Evolutionary conservation across 2,797 vertebrate species (phyloP).

Genomic region (Yasuhikotakia modesta): DNA sequence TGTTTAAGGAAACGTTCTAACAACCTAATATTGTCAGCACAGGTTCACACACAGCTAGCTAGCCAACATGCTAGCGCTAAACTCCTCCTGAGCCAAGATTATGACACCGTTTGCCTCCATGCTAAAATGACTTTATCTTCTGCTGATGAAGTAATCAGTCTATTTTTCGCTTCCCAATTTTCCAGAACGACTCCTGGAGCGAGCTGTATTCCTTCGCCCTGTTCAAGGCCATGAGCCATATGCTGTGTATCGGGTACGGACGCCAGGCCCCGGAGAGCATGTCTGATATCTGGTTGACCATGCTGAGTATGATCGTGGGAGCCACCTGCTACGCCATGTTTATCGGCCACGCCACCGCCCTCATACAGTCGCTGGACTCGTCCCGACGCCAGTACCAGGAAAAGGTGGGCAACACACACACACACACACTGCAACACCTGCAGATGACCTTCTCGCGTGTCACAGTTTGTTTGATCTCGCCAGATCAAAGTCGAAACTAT

Average conservation of each 20-base stretch:
- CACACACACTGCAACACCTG: slow-evolving; percentile 30
- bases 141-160: slow-evolving; percentile 38
- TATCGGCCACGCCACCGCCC: slow-evolving; percentile 93
- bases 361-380: slow-evolving; percentile 95
- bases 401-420: slow-evolving; percentile 81
- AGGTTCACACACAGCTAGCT: no score
- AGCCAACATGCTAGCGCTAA: no score
- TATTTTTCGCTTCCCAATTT: slow-evolving; percentile 3
- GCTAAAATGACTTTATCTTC: slow-evolving; percentile 8
- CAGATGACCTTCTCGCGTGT: slow-evolving; percentile 36
- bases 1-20: no score
- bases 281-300: slow-evolving; percentile 95
- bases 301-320: slow-evolving; percentile 97
- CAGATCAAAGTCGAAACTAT: slow-evolving; percentile 52
- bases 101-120: background rate
- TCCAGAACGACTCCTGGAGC: slow-evolving; percentile 95
- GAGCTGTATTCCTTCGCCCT: slow-evolving; percentile 94
- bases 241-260: slow-evolving; percentile 95
- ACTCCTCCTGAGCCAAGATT: no score
- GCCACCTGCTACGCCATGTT: slow-evolving; percentile 97
- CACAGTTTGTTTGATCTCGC: slow-evolving; percentile 46
- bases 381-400: slow-evolving; percentile 96
- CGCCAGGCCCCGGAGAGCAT: slow-evolving; percentile 93
- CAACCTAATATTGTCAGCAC: no score
- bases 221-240: slow-evolving; percentile 98